Conservation (phyloP, 2,797 vertebrate genomes). For the Lagocephalus sceleratus region DNA sequence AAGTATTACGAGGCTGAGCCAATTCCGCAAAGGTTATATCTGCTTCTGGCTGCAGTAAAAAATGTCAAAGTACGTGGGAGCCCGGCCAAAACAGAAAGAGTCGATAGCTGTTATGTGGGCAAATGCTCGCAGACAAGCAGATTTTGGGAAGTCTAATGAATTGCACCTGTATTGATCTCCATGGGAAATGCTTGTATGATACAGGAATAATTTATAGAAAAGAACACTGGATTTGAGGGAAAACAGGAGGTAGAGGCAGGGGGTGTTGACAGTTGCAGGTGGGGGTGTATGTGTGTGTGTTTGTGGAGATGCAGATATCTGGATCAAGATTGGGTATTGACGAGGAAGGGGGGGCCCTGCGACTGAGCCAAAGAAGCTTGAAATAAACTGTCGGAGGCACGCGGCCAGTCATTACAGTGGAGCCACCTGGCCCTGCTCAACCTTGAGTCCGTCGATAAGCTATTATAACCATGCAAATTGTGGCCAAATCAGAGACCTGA, state of each 20-base stretch:
- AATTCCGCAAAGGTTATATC: constrained; percentile 71
- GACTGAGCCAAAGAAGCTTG: constrained; percentile 89
- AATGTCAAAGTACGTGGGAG: constrained; percentile 82
- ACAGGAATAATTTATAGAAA: constrained; percentile 83
- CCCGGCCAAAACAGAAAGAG: constrained; percentile 53
- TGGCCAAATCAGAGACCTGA: constrained; percentile 83
- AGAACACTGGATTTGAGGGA: constrained; percentile 9
- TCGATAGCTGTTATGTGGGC: constrained; percentile 87
- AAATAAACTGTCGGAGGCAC: constrained; percentile 87
- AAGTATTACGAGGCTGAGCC: too few species aligned
- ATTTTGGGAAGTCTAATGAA: constrained; percentile 88
- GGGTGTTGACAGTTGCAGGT: constrained; percentile 3
- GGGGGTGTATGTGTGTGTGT: constrained; percentile 39
- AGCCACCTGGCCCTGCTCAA: constrained; percentile 87
- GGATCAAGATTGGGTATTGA: constrained; percentile 99
- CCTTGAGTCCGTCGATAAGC: constrained; percentile 93
- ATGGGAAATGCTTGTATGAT: constrained; percentile 93
- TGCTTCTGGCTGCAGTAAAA: constrained; percentile 71
- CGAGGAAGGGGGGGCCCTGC: constrained; percentile 79
- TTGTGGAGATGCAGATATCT: constrained; percentile 80
- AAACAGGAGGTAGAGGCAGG: constrained; percentile 20
- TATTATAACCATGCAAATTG: constrained; percentile 99
- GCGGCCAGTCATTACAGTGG: constrained; percentile 88
- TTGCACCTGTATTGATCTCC: constrained; percentile 91
- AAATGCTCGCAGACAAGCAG: constrained; percentile 80